Evolutionary conservation across 1,140 invertebrate genomes (phyloP).

Genomic region (Physella acuta): DNA sequence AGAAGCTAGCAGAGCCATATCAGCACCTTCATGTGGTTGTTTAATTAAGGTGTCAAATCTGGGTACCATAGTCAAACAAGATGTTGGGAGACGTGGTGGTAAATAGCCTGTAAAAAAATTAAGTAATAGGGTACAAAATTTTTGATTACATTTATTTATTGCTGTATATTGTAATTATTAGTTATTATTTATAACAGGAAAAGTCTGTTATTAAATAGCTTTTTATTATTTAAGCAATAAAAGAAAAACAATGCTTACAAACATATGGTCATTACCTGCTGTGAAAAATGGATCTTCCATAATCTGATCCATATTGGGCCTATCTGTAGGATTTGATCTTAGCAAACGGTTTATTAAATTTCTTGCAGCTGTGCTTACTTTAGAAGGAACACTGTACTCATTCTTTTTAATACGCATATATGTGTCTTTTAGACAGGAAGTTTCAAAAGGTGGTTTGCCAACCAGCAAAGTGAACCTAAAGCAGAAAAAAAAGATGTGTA

Average conservation of each 20-base stretch:
- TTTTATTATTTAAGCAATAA: no score
- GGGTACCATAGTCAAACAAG: constrained; percentile 89
- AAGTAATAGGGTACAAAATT: no score
- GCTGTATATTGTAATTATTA: no score
- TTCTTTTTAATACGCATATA: constrained; percentile 89
- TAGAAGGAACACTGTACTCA: constrained; percentile 81
- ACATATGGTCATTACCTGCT: constrained; percentile 59
- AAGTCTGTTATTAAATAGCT: no score
- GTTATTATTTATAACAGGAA: no score
- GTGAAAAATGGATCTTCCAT: constrained; percentile 75
- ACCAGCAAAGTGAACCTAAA: constrained; percentile 82
- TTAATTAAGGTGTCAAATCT: constrained; percentile 65
- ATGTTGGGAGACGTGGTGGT: constrained; percentile 79
- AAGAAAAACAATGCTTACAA: no score
- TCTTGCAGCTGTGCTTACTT: constrained; percentile 70
- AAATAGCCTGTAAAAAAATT: constrained; percentile 78
- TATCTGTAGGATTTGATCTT: constrained; percentile 76
- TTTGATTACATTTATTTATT: no score
- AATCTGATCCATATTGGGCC: constrained; percentile 78
- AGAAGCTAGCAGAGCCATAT: constrained; percentile 29
- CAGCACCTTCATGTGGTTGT: neutral
- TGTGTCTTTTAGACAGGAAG: constrained; percentile 80
- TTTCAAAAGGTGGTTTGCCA: constrained; percentile 95
- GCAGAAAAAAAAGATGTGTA: neutral
- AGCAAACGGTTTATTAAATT: constrained; percentile 83